A percentile compares a stretch with the other conserved stretches of the same genome.
Evolutionary conservation across 2,888 invertebrate species (phyloP).

Genomic region (Hydroisotoma schaefferi): DNA sequence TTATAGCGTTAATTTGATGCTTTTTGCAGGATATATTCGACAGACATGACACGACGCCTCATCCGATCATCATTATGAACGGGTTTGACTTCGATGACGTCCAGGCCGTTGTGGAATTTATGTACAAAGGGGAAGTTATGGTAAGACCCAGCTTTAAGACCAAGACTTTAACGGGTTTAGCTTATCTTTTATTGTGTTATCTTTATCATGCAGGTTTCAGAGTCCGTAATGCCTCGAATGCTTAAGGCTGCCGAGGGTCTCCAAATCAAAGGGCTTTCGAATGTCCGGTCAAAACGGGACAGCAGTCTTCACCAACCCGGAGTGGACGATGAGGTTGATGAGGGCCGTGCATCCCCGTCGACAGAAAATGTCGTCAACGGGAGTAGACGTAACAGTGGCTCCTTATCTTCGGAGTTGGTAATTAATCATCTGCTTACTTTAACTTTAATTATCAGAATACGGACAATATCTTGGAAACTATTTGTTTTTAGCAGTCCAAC

Average conservation of each 20-base stretch:
- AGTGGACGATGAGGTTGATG: too few relatives aligned
- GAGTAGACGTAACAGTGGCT: not conserved
- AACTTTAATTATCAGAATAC: too few relatives aligned
- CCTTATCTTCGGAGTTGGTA: not conserved
- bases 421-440: not conserved
- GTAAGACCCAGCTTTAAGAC: conserved; percentile 47
- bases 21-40: conserved; percentile 53
- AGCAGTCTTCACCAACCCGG: too few relatives aligned
- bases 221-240: conserved; percentile 54
- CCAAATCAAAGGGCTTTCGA: conserved; percentile 56
- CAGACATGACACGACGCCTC: conserved; percentile 51
- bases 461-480: too few relatives aligned
- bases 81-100: conserved; percentile 54
- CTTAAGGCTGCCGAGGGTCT: conserved; percentile 54
- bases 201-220: conserved; percentile 51
- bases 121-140: conserved; percentile 58
- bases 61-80: conserved; percentile 55
- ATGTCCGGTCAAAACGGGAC: too few relatives aligned
- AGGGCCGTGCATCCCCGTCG: not conserved
- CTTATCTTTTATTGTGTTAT: conserved; percentile 3
- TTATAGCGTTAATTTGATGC: conserved; percentile 8
- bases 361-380: not conserved
- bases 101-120: conserved; percentile 55
- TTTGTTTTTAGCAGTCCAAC: not conserved
- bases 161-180: not conserved